These are phyloP conservation scores for Leptogaster cylindrica DNA, from an alignment of 2,888 invertebrate species.

Conservation along the genomic window DNA sequence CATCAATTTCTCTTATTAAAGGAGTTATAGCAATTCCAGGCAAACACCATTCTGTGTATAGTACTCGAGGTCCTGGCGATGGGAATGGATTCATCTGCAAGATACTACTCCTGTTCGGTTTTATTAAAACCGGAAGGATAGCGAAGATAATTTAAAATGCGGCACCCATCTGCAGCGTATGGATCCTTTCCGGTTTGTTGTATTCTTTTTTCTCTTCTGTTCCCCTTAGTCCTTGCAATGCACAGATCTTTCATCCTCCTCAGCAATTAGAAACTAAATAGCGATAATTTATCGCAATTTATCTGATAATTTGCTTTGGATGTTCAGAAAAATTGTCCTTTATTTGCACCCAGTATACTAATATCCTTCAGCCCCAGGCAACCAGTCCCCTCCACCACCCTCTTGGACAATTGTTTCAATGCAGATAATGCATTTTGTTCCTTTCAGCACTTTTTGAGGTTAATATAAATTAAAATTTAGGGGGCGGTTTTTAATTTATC, in stretches of 20 bases:
- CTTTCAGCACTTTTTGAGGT: too few relatives aligned
- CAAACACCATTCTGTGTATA: slow-evolving; percentile 4
- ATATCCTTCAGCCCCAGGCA: too few relatives aligned
- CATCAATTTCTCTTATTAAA: slow-evolving; percentile 14
- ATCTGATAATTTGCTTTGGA: slow-evolving; percentile 14
- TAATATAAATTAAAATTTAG: too few relatives aligned
- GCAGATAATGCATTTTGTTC: too few relatives aligned
- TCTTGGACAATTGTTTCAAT: too few relatives aligned
- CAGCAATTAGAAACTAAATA: slow-evolving; percentile 5
- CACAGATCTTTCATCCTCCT: too few relatives aligned
- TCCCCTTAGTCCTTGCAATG: too few relatives aligned
- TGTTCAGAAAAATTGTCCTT: neutral
- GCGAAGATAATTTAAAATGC: slow-evolving; percentile 9
- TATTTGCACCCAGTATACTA: slow-evolving; percentile 1
- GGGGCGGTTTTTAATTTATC: too few relatives aligned
- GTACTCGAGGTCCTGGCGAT: neutral
- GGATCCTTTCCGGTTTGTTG: too few relatives aligned
- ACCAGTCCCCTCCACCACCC: too few relatives aligned
- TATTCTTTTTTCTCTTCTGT: too few relatives aligned
- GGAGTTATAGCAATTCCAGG: slow-evolving; percentile 8
- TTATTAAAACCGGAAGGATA: slow-evolving; percentile 4
- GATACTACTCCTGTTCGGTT: neutral
- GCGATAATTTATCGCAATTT: slow-evolving; percentile 18
- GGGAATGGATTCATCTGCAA: slow-evolving; percentile 5
- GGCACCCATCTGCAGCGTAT: slow-evolving; percentile 4